Percentiles rank a stretch among this genome's conserved stretches.
Evolutionary conservation across 2,113 vertebrate genomes (phyloP).

Genomic region (Erpornis zantholeuca): DNA sequence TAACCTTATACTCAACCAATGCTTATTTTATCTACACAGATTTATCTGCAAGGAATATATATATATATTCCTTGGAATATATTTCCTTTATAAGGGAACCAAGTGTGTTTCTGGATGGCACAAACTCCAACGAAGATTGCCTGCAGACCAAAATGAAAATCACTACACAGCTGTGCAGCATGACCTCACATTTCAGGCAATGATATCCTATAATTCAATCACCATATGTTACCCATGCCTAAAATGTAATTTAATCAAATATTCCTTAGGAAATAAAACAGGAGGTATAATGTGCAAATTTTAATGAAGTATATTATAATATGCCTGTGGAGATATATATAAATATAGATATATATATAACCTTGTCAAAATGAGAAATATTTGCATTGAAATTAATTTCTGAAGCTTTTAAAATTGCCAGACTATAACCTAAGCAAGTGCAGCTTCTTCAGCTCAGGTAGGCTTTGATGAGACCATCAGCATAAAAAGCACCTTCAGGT

Average conservation of each 20-base stretch:
- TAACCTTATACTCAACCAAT: neutral
- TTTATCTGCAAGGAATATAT: neutral
- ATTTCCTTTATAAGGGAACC: neutral
- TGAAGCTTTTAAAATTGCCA: neutral
- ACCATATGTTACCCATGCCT: neutral
- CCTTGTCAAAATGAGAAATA: neutral
- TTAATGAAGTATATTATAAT: neutral
- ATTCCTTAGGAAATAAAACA: neutral
- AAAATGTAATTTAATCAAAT: slow-evolving; percentile 1
- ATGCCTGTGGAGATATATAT: neutral
- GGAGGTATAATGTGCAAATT: neutral
- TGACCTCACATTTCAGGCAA: neutral
- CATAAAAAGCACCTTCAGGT: neutral
- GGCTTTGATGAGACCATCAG: neutral
- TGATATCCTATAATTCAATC: neutral
- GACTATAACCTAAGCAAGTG: neutral
- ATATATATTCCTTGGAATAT: neutral
- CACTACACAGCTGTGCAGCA: neutral
- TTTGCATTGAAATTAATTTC: slow-evolving; percentile 26
- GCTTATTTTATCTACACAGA: neutral
- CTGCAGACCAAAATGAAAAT: neutral
- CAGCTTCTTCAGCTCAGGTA: neutral
- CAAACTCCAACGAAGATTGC: neutral
- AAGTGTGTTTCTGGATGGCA: neutral
- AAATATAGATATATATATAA: neutral